Evolutionary conservation across 2,113 vertebrate species (phyloP).

Genomic region (Aptenodytes forsteri): DNA sequence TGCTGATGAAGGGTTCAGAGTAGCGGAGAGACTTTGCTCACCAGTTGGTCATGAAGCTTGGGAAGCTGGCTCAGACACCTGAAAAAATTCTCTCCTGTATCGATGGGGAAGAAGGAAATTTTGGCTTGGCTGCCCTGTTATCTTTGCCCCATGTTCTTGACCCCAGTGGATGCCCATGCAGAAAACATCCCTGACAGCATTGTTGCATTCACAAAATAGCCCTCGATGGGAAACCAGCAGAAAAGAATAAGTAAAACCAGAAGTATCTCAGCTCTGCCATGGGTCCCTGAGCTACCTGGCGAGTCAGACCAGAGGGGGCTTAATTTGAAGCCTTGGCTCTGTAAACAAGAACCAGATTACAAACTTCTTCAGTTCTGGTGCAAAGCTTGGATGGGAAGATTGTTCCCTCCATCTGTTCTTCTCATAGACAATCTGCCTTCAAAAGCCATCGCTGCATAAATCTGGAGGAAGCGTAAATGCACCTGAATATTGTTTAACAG

Average conservation of each 20-base stretch:
- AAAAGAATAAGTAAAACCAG: not conserved
- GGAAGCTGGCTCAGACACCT: not conserved
- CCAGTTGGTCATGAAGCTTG: not conserved
- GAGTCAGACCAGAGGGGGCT: not conserved
- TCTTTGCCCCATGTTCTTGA: not conserved
- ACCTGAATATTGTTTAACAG: constrained; percentile 60
- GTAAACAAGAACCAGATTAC: constrained; percentile 42
- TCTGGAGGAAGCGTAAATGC: constrained; percentile 47
- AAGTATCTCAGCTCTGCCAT: not conserved
- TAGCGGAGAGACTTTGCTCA: not conserved
- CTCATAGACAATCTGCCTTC: constrained; percentile 26
- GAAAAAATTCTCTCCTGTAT: not conserved
- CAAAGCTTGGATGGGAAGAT: constrained; percentile 31
- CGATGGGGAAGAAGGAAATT: not conserved
- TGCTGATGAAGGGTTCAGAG: not conserved
- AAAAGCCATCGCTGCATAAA: constrained; percentile 27
- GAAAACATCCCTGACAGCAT: not conserved
- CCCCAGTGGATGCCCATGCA: not conserved
- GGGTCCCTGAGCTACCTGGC: not conserved
- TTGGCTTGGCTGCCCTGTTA: not conserved
- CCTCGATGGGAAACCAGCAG: not conserved
- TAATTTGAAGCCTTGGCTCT: constrained; percentile 13
- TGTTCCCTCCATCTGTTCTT: constrained; percentile 49
- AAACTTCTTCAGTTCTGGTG: constrained; percentile 44
- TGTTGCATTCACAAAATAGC: not conserved